Evolutionary conservation across 2,888 invertebrate species (phyloP).

Genomic region (Antheraea yamamai): DNA sequence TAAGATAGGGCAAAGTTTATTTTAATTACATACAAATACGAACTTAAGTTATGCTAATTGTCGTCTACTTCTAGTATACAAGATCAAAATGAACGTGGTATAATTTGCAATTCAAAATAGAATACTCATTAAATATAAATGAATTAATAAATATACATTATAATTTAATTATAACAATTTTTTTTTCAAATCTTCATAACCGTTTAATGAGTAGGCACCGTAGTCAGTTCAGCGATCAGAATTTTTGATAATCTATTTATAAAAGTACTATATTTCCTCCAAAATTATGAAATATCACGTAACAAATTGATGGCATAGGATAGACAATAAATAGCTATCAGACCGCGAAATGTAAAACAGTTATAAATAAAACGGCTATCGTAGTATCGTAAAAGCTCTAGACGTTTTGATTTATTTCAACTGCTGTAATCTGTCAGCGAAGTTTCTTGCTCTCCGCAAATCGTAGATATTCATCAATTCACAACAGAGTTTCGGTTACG

Average conservation of each 20-base stretch:
- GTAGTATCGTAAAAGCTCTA: slow-evolving; percentile 35
- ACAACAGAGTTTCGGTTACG: slow-evolving; percentile 34
- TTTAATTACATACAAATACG: neutral
- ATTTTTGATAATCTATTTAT: neutral
- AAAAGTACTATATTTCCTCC: neutral
- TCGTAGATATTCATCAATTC: slow-evolving; percentile 43
- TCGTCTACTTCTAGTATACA: neutral
- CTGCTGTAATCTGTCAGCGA: slow-evolving; percentile 52
- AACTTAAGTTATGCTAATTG: neutral
- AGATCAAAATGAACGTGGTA: neutral
- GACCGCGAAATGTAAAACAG: slow-evolving; percentile 24
- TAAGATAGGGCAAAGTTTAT: too few species aligned
- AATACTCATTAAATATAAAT: neutral
- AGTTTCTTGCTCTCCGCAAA: slow-evolving; percentile 52
- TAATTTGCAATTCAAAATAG: neutral
- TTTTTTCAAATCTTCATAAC: too few species aligned
- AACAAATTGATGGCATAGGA: neutral
- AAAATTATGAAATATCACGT: neutral
- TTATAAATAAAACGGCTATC: slow-evolving; percentile 33
- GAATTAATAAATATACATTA: neutral
- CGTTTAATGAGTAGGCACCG: neutral
- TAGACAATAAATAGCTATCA: neutral
- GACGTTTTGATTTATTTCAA: slow-evolving; percentile 47
- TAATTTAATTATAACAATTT: too few species aligned
- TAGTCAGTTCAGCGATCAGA: neutral